Base-by-base conservation (phyloP, 2,888 invertebrate genomes). In the Metacarcinus magister region DNA sequence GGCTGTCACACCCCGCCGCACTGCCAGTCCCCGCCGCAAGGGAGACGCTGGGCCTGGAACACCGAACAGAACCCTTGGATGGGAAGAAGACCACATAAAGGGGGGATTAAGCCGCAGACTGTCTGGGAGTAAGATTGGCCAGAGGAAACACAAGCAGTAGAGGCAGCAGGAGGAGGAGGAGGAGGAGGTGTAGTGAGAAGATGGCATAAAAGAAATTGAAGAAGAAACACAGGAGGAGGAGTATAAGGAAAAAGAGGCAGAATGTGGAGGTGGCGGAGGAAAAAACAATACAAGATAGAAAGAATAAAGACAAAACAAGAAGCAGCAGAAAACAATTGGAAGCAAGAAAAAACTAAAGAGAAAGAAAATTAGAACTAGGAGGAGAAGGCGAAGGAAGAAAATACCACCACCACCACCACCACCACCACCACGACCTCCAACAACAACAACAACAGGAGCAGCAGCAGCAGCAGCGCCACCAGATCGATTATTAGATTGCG, bases 401-500 rank as follows among this genome's bases (percentile, higher is more conserved):
- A 75, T 48, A 48, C 23, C 75, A 75, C 2, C 8, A 75, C 67
- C 48, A 48, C 13, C 48, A 67, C 67, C 67, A 67, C 75, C 75
- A 75, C 75, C 75, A 48, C 48, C 48, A 48, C 5, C 48, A 48
- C 48, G 7, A 19, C 67, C 67, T 3, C 67, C 67, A 13, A 19
- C 67, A 16, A 32, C 87, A 32, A 32, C 87, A 75, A 32, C 87
- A 87, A 32, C 32, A 87, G 32, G n/a, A n/a, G 23, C 87, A 87
- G 32, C 87, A 32, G 32, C 87, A 13, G 32, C 87, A 87, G 32
- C 87, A 16, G 32, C 39, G 16, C 32, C 87, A 32, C 87, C 39
- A 87, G 87, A 87, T 87, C 87, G 87, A 87, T 87, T 87, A 87
- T 87, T 87, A 87, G 87, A 87, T 87, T 87, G 87, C 39, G 87